Base-by-base conservation (phyloP, 2,888 invertebrate species). In the Harmothoe impar region DNA sequence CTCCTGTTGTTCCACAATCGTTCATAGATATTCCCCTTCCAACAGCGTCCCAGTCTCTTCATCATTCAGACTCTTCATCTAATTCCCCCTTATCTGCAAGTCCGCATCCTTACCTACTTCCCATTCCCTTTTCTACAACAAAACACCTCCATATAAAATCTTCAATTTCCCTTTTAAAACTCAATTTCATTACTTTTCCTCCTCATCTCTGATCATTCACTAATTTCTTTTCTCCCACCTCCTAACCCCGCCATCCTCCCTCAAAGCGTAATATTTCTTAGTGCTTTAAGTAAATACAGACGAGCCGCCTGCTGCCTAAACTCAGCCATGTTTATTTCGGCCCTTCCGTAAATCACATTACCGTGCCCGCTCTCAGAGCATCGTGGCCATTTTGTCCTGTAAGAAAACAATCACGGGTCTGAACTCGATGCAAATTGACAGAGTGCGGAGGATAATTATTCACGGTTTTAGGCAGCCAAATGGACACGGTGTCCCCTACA, bases 391-490 rank as follows among this genome's bases (percentile, higher is more conserved):
- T 81, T 81, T 43, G 43, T 33, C 1, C 33, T 33, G 81, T 17
- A 81, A 35, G 81, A 81, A 35, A 81, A 81, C 43, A 33, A 54
- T 54, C 54, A 86, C 54, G 29, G n/a, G 86, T n/a, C 86, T 7
- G 29, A 52, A 54, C 86, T n/a, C 56, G 52, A 86, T 86, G 86
- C 86, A 86, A 86, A 86, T 86, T 86, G 86, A 86, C 86, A 86
- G 56, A 86, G 86, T 54, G 54, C 54, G 29, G 52, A 12, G 52
- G 56, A 56, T 86, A 86, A 86, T 86, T 86, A 86, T 33, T 86
- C 56, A 25, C 86, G 10, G 54, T 54, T 86, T 86, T 86, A 86
- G 5, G 0, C 54, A 29, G 54, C 29, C 86, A 12, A 51, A 72
- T 35, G 86, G 54, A n/a, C 86, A 29, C 43, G 43, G 35, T 10